These are phyloP conservation scores for Eidolon helvum DNA, from an alignment of 2,113 vertebrate species.

Conservation along the genomic window DNA sequence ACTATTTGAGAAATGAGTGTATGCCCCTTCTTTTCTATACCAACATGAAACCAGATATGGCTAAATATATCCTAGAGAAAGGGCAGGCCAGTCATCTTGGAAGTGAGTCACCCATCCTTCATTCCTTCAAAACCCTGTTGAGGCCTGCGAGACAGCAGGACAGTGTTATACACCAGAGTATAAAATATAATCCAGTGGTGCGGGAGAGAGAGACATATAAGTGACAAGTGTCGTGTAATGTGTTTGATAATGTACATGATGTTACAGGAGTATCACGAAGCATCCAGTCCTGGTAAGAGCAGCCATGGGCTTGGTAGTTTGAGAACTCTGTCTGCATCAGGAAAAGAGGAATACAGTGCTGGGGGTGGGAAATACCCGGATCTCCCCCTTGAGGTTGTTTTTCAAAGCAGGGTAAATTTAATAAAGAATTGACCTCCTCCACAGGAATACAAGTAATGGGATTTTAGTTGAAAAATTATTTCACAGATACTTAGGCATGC, in stretches of 20 bases:
- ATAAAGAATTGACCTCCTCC: background rate
- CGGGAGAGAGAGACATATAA: background rate
- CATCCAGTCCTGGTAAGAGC: background rate
- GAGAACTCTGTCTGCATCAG: background rate
- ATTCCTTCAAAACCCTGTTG: background rate
- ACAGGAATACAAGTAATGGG: background rate
- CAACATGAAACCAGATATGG: background rate
- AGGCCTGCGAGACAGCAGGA: background rate
- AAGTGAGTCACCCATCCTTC: background rate
- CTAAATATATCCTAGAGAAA: background rate
- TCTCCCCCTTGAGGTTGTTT: background rate
- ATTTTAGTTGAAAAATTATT: background rate
- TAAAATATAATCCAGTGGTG: background rate
- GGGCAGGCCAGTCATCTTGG: background rate
- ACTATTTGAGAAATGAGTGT: background rate
- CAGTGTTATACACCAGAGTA: background rate
- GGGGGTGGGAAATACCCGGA: background rate
- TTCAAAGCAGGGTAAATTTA: background rate
- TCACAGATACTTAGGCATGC: background rate
- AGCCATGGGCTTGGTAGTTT: background rate
- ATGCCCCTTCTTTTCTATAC: background rate
- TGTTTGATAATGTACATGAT: background rate
- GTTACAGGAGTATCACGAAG: background rate
- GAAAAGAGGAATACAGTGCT: background rate
- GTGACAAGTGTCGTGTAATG: background rate